phyloP scores from a whole-genome alignment of 2,888 invertebrate genomes.

The Sesia apiformis region DNA sequence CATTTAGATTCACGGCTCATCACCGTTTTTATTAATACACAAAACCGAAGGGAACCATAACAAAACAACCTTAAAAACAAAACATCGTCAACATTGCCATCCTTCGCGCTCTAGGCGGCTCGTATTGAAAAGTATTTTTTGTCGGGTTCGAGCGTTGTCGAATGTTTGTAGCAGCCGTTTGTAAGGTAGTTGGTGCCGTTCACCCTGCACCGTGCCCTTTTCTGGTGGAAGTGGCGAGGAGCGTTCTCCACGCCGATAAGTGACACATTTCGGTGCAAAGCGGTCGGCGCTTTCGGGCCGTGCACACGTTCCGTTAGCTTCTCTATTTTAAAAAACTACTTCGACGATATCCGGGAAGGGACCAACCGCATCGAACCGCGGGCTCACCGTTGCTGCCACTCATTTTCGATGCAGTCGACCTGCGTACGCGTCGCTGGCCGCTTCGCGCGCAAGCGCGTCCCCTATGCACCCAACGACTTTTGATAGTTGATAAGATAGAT shows the following conservation, averaged over 20 bases:
- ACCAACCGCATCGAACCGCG: conserved; percentile 42
- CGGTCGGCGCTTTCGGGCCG: conserved; percentile 67
- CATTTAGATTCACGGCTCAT: too few relatives aligned
- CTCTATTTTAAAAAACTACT: conserved; percentile 72
- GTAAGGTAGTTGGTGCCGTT: conserved; percentile 27
- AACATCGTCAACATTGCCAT: not conserved
- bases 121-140: not conserved
- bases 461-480: conserved; percentile 50
- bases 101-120: not conserved
- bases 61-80: not conserved
- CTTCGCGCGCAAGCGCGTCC: conserved; percentile 62
- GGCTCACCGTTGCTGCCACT: conserved; percentile 42
- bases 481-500: conserved; percentile 47
- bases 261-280: conserved; percentile 69
- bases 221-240: conserved; percentile 28
- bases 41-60: too few relatives aligned
- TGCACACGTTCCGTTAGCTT: conserved; percentile 70
- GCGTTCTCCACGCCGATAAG: conserved; percentile 40
- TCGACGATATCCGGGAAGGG: conserved; percentile 72
- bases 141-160: not conserved
- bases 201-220: conserved; percentile 38
- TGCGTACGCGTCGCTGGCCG: conserved; percentile 66
- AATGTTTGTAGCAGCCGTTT: not conserved
- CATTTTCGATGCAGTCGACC: conserved; percentile 68
- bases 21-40: too few relatives aligned